Evolutionary conservation across 1,140 invertebrate genomes (phyloP), one percentile per base, ranked within the genome.

Genomic region (Ceratosolen solmsi): DNA sequence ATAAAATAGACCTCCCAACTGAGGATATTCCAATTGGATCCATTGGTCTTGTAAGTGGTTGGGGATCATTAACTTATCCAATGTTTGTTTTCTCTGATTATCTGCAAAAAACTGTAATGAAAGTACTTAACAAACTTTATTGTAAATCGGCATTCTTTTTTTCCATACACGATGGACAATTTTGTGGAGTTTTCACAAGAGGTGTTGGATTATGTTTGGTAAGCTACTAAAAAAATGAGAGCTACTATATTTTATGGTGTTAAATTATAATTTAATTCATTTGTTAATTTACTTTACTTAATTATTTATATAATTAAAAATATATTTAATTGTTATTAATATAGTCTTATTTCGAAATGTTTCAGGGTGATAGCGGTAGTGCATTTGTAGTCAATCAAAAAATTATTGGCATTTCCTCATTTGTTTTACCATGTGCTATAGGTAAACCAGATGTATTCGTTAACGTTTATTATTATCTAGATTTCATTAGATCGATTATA

Each of bases 391-490:
- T 17, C 27, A 11, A 68, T 38, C 20, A 20, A 68, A 68, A 8
- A 68, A 1, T 68, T 38, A 33, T 68, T 13, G 63, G 63, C 15
- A 20, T 68, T 38, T 38, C 33, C 15, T 33, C 63, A 38, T 68
- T 33, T n/a, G 11, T 38, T 68, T 33, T 38, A 20, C 63, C 63
- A 33, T 68, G 63, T n/a, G 63, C 25, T 38, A 38, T 4, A 68
- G 63, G 63, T 38, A n/a, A 68, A n/a, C 63, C 63, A 7, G 63
- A 68, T 38, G 8, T 68, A 38, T 68, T 68, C 36, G n/a, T 68
- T 8, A 68, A 38, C 22, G 33, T 68, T 68, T 68, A 68, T 38
- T 13, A 68, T 38, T 38, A 68, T 13, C 20, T 68, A 17, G 63
- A 68, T 38, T 68, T 68, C 20, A 68, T 68, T 38, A 36, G 3